Conservation (phyloP, 2,113 vertebrate species). For the Syngnathus typhle region DNA sequence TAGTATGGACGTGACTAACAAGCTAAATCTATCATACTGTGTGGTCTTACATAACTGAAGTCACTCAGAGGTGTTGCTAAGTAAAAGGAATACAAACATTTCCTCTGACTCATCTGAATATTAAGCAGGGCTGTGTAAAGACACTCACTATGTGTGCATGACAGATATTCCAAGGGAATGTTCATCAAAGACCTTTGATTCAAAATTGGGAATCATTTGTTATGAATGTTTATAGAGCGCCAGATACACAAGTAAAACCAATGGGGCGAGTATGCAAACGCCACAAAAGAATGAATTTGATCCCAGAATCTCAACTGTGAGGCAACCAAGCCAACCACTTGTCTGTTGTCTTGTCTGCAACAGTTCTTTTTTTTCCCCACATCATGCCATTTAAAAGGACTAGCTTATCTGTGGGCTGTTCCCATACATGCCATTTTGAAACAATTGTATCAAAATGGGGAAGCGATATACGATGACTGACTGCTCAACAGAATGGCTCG, state of each 20-base stretch:
- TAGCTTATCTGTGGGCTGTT: slow-evolving; percentile 36
- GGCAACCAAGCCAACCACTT: neutral
- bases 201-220: neutral
- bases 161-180: slow-evolving; percentile 11
- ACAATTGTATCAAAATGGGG: slow-evolving; percentile 55
- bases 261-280: neutral
- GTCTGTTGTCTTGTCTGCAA: neutral
- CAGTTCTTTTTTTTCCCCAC: neutral
- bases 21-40: slow-evolving; percentile 16
- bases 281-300: neutral
- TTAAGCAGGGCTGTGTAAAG: slow-evolving; percentile 42
- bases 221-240: neutral
- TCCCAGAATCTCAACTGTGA: neutral
- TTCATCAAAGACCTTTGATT: neutral
- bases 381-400: slow-evolving; percentile 4
- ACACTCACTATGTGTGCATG: slow-evolving; percentile 12
- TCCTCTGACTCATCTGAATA: slow-evolving; percentile 48
- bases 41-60: slow-evolving; percentile 32
- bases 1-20: slow-evolving; percentile 9
- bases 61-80: slow-evolving; percentile 37
- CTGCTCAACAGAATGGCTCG: slow-evolving; percentile 54
- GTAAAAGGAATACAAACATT: slow-evolving; percentile 41
- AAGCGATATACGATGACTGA: slow-evolving; percentile 37
- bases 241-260: neutral
- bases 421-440: slow-evolving; percentile 35